Evolutionary conservation across 2,797 vertebrate genomes (phyloP).

Genomic region (Hapalemur alaotrensis): DNA sequence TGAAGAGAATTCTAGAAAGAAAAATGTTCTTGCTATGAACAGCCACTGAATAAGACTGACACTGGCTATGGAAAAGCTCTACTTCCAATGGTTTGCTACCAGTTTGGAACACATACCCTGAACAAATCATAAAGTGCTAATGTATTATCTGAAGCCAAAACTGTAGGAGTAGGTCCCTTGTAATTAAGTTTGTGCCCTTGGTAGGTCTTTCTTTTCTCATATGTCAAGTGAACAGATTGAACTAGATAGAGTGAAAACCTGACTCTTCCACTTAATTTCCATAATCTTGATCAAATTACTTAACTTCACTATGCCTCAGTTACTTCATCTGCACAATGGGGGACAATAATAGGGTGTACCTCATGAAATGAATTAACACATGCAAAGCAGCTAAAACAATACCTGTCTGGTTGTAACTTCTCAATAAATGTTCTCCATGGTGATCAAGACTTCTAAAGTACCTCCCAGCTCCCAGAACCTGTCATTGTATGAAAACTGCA

Average conservation of each 20-base stretch:
- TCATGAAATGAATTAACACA: not conserved
- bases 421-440: not conserved
- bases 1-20: conserved; percentile 27
- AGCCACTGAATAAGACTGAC: not conserved
- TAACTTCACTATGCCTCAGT: not conserved
- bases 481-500: not conserved
- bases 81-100: not conserved
- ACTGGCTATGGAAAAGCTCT: not conserved
- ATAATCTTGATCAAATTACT: not conserved
- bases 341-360: not conserved
- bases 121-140: not conserved
- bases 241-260: not conserved
- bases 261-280: not conserved
- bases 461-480: not conserved
- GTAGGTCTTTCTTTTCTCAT: not conserved
- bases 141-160: not conserved
- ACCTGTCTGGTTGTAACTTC: not conserved
- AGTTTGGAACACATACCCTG: not conserved
- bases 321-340: not conserved
- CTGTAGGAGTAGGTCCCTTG: not conserved
- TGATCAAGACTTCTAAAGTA: not conserved
- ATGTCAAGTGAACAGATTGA: not conserved
- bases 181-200: not conserved
- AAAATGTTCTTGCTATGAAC: not conserved
- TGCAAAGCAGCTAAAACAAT: not conserved